Base-by-base conservation (phyloP, 1,140 invertebrate genomes). In the Homarus americanus region DNA sequence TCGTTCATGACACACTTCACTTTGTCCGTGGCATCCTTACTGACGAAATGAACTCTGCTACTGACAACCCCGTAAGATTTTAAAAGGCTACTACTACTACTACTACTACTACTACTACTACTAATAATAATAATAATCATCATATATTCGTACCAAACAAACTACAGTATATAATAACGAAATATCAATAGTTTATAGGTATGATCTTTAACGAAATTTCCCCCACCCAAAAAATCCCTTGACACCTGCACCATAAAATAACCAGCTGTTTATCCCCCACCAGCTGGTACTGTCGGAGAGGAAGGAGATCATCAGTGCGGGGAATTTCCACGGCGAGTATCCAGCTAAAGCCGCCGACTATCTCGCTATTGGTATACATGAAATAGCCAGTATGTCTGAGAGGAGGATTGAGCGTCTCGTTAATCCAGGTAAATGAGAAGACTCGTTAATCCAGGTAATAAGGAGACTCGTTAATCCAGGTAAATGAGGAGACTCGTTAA, bases 301-400 rank as follows among this genome's bases (percentile, higher is more conserved):
- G 73, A 95, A 95, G 53, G 96, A 97, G 94, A 96, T 96, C 41
- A 96, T 97, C 87, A 97, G 96, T 32, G 96, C 96, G 24, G 96
- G 96, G 66, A 97, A 97, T 93, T 96, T 96, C 93, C 95, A 96
- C 93, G 96, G 96, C 5, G 96, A 97, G 94, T 97, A 97, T 94
- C 96, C 96, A 28, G 96, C 96, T 36, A 97, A 97, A 94, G 96
- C 95, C 24, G 94, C 96, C 41, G 96, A 97, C 93, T 97, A 96
- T 93, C 94, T 97, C 87, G 96, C 96, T 1, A 97, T 97, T 92
- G 96, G 94, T n/a, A 95, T 97, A 3, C 96, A 97, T 93, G 96
- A 97, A 94, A 93, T 97, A 91, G 96, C 96, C 63, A 96, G 95
- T 92, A 97, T 97, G 95, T 96, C 96, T 93, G 96, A 97, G 94